Evolutionary conservation across 2,113 vertebrate genomes (phyloP), one percentile per base, ranked within the genome.

Genomic region (Megaleporinus macrocephalus): DNA sequence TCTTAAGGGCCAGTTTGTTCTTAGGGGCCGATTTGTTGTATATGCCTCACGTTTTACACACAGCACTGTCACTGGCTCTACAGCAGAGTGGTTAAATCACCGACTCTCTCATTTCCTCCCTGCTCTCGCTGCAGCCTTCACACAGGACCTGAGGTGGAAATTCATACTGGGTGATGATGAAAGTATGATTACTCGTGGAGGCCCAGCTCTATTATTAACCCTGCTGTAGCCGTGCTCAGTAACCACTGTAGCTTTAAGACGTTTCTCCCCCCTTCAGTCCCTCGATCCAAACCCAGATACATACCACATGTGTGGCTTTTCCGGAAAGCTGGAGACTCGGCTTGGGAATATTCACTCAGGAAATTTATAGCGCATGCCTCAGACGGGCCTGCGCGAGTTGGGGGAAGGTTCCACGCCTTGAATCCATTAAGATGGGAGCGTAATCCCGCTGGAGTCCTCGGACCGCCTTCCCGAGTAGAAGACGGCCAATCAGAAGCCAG

Each of bases 291-390:
- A 90, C 71, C 83, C 90, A 93, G 90, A 92, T 90, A 93, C 85
- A 87, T 88, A 89, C 90, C 92, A 92, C 91, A 91, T 93, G 90
- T 93, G 92, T 91, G 89, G 87, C 87, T 90, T 79, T 87, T 92
- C 88, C 93, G 92, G 92, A 93, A 93, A 93, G 91, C 89, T 93
- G 88, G 90, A 83, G 77, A 89, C 89, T 89, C 78, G 49, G 83
- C 88, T 91, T 89, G 92, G 93, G 93, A 94, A 93, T 93, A 92
- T 94, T 92, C 89, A 90, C 88, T 91, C 87, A 90, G 93, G 90
- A 94, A 93, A 94, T 95, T 89, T 93, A 95, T 91, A 93, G 92
- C 88, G 90, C 91, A 93, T 93, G 91, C 91, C 88, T 93, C 87
- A 81, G 90, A 92, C 84, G 77, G 91, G 91, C 87, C 88, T 86